Evolutionary conservation across 2,797 vertebrate genomes (phyloP), one percentile per base, ranked within the genome.

Genomic region (Phalloptychus januarius): DNA sequence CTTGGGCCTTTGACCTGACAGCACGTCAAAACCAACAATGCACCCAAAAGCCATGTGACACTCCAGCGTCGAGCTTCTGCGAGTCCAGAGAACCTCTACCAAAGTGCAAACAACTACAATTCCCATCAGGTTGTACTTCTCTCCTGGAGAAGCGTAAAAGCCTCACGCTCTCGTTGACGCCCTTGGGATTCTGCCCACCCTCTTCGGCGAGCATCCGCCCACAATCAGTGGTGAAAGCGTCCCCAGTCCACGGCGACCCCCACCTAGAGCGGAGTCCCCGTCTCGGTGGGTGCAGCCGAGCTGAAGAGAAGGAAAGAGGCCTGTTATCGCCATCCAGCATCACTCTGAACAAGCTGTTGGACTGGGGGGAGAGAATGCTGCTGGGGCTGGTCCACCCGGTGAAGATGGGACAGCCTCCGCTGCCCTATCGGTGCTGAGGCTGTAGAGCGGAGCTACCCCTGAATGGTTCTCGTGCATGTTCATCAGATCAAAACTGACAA

Each of bases 331-430:
- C 95, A 0, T 82, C 95, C 56, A 91, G 90, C 80, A 73, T 94
- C 74, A 95, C 94, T 3, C 86, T 96, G 58, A 95, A 89, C 87
- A 95, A 93, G 82, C 86, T 96, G 83, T 85, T 96, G 79, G 91
- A 86, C 50, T 96, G 96, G 95, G 95, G 96, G 8, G 96, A 95
- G 86, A 87, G 93, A 72, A 36, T 95, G 74, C 87, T 96, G 80
- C 91, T 96, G 3, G 95, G 94, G 15, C 92, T 95, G 3, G 85
- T 91, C 1, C 90, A 92, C 31, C 92, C 94, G 2, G 91, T 96
- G 15, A 94, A 90, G 89, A 90, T 95, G 86, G 95, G 94, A 76
- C 95, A 93, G 80, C 90, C 94, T 0, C 87, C 93, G 0, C 82
- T 96, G 70, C 94, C 93, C 0, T 94, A 95, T 83, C 89, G 90